Evolutionary conservation across 2,113 vertebrate species (phyloP), one percentile per base, ranked within the genome.

Genomic region (Tauraco erythrolophus): DNA sequence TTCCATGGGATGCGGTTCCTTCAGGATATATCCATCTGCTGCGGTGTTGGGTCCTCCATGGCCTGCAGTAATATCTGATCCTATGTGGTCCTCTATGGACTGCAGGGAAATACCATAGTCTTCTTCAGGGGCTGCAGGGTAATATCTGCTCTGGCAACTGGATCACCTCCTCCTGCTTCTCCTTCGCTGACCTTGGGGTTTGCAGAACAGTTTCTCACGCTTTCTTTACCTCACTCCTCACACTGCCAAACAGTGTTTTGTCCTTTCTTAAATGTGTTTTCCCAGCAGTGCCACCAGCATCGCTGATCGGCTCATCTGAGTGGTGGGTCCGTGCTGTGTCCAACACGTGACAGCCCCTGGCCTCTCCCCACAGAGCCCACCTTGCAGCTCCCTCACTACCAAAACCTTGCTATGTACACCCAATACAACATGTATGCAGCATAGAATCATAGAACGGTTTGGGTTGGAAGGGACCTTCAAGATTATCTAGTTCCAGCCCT

Each of bases 161-260:
- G 17, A 69, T 33, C 23, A 56, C 16, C 9, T 61, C 15, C 13
- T 74, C 7, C 5, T 6, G 9, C 7, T 75, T 17, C 27, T 43
- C 3, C 22, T 60, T 18, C 57, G 61, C 80, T 7, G 14, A 21
- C 19, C 16, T 43, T 30, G 16, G 57, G 11, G 3, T 60, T 15
- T 58, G 31, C 1, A 1, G 12, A 14, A 3, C 21, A 16, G 7
- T 65, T 41, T 39, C 15, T 58, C 19, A 57, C 5, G 0, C 41
- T 74, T 48, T 9, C 39, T 66, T 31, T 41, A 25, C 25, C 39
- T 61, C 21, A 11, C 22, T 62, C 15, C 22, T 56, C 27, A 33
- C 2, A 2, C 16, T 39, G 23, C 14, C 9, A 28, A n/a, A 16
- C 33, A 70, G 41, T 1, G 1, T 53, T 71, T 41, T 78, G 13